Evolutionary conservation across 2,797 vertebrate species (phyloP).

Genomic region (Schizopygopsis malacanthus): DNA sequence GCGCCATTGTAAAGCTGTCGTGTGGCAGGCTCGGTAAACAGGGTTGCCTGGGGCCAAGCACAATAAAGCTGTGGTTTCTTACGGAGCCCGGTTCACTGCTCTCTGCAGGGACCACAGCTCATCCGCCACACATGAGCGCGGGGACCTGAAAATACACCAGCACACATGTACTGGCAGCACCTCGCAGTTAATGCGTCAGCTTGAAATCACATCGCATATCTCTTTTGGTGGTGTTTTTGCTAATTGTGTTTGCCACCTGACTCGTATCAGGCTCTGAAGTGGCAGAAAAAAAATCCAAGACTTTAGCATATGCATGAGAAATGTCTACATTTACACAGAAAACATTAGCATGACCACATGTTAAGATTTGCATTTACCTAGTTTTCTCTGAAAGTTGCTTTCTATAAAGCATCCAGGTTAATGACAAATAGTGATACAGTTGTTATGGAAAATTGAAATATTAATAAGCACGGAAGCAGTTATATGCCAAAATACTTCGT

Average conservation of each 20-base stretch:
- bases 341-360: background rate
- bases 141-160: slow-evolving; percentile 39
- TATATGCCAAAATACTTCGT: too few relatives aligned
- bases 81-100: slow-evolving; percentile 37
- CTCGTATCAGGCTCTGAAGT: background rate
- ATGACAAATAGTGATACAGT: background rate
- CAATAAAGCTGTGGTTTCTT: slow-evolving; percentile 61
- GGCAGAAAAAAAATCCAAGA: background rate
- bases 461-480: background rate
- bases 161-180: slow-evolving; percentile 22
- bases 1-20: slow-evolving; percentile 77
- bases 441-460: too few relatives aligned
- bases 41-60: slow-evolving; percentile 73
- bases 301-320: background rate
- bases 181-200: slow-evolving; percentile 20
- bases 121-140: slow-evolving; percentile 51
- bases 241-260: slow-evolving; percentile 4
- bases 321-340: background rate
- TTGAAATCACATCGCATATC: background rate
- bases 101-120: slow-evolving; percentile 66
- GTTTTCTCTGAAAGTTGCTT: background rate
- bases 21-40: slow-evolving; percentile 75
- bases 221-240: slow-evolving; percentile 7
- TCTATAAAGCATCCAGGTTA: background rate
- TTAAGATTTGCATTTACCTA: background rate